Conservation (phyloP, 2,797 vertebrate species). For the Rhynchotus rufescens region DNA sequence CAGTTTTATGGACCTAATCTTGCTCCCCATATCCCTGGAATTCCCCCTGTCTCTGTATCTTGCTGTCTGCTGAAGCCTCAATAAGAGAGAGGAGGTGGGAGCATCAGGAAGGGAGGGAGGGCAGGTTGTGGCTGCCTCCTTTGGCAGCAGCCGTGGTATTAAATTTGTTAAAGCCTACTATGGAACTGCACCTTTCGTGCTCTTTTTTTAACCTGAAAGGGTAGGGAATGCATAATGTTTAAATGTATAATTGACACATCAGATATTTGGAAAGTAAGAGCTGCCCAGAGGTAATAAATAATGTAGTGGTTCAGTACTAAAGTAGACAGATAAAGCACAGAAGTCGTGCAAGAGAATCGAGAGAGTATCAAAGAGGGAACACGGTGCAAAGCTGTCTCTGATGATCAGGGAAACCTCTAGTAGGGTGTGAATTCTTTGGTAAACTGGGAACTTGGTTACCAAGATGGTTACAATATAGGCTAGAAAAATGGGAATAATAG, state of each 20-base stretch:
- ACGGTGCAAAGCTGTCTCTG: not conserved
- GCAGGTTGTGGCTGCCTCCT: not conserved
- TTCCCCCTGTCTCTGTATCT: not conserved
- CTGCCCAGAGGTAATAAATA: not conserved
- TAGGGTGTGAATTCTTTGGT: not conserved
- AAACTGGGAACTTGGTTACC: not conserved
- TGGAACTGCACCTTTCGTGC: not conserved
- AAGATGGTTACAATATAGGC: not conserved
- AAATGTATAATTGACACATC: not conserved
- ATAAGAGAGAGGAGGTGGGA: not conserved
- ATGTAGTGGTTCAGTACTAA: not conserved
- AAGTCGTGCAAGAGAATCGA: not conserved
- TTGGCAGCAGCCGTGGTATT: not conserved
- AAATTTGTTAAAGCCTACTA: not conserved
- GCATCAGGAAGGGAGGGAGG: not conserved
- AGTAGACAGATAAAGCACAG: fast-evolving
- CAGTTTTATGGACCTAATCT: not conserved
- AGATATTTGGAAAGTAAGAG: not conserved
- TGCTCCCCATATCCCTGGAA: not conserved
- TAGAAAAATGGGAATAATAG: not conserved
- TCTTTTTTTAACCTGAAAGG: not conserved
- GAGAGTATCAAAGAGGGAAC: not conserved
- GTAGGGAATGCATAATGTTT: not conserved
- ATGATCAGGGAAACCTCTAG: not conserved
- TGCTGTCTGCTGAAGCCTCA: not conserved